phyloP scores from a whole-genome alignment of 2,888 invertebrate species.

The Machimus rusticus region DNA sequence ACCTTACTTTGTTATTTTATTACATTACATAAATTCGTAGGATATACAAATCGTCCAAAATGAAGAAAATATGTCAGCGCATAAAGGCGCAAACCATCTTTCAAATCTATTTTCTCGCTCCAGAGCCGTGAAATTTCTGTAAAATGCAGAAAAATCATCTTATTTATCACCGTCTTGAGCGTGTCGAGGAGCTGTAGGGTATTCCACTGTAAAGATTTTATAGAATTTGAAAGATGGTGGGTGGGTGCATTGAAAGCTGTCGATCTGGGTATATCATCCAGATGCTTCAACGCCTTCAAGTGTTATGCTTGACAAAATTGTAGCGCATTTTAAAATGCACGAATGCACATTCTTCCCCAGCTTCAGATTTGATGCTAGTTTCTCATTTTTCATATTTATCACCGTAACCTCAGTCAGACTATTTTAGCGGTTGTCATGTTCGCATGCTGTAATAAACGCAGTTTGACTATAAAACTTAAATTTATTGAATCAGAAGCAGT shows the following conservation, averaged over 20 bases:
- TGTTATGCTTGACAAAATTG: neutral
- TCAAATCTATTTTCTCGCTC: neutral
- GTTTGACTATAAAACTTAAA: neutral
- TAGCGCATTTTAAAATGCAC: neutral
- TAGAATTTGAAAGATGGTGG: neutral
- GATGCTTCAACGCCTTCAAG: neutral
- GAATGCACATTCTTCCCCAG: neutral
- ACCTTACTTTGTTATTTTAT: neutral
- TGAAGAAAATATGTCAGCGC: neutral
- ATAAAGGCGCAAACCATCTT: neutral
- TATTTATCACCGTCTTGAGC: neutral
- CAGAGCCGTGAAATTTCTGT: neutral
- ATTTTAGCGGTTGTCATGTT: neutral
- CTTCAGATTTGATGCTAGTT: neutral
- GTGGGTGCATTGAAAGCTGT: neutral
- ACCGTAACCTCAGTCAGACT: neutral
- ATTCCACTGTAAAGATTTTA: neutral
- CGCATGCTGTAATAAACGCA: neutral
- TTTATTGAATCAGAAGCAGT: neutral
- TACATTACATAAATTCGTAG: too few species aligned
- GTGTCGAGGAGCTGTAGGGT: neutral
- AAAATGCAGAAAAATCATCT: neutral
- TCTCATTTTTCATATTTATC: neutral
- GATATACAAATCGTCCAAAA: neutral
- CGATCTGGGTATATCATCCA: neutral